Conservation (phyloP, 2,113 vertebrate genomes). For the Alexandromys fortis region DNA sequence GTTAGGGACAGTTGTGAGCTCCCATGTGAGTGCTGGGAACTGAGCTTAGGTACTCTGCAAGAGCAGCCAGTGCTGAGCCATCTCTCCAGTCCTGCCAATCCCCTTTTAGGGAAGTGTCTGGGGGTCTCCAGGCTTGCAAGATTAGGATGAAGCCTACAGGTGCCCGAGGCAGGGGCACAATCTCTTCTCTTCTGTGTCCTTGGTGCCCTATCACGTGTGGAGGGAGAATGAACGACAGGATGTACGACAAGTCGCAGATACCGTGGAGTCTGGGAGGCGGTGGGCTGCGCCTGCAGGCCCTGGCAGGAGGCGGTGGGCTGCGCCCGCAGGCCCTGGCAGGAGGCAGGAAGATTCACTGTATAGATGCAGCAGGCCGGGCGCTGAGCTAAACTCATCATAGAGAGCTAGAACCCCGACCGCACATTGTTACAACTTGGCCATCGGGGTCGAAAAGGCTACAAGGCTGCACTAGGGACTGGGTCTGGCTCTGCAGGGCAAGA, state of each 20-base stretch:
- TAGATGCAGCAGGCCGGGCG: background rate
- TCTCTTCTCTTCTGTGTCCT: background rate
- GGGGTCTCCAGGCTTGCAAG: background rate
- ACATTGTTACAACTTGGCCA: background rate
- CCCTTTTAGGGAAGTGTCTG: background rate
- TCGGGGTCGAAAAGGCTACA: background rate
- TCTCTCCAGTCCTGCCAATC: background rate
- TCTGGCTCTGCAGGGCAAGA: background rate
- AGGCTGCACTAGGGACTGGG: background rate
- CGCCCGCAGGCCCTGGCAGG: background rate
- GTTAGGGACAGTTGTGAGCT: background rate
- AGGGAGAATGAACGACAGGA: background rate
- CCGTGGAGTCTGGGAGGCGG: background rate
- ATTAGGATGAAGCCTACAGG: background rate
- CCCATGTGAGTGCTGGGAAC: background rate
- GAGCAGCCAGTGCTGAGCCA: background rate
- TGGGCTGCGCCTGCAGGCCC: background rate
- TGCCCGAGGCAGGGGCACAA: background rate
- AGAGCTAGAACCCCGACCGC: background rate
- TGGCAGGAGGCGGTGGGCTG: background rate
- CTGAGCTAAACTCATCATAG: background rate
- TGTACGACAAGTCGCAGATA: background rate
- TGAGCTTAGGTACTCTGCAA: background rate
- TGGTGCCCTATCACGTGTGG: background rate
- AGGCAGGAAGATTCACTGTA: background rate